A percentile compares a stretch with the other conserved stretches of the same genome.
Evolutionary conservation across 2,888 invertebrate species (phyloP).

Genomic region (Synanthedon vespiformis): DNA sequence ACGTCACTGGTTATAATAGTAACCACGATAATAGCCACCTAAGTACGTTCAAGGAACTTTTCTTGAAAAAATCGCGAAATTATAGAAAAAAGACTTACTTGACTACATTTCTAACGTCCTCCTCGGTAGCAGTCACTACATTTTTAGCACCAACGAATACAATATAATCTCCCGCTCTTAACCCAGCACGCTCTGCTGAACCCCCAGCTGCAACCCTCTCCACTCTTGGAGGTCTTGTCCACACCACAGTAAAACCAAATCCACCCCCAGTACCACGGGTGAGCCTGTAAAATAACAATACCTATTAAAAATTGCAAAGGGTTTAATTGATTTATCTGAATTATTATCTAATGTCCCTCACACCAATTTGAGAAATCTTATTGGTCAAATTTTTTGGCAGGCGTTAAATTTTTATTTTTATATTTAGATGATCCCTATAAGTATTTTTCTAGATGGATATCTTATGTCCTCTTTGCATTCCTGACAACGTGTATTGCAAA

Average conservation of each 20-base stretch:
- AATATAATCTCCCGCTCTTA: slow-evolving; percentile 86
- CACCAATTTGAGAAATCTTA: too few species aligned
- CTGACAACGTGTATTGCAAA: too few species aligned
- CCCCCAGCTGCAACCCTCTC: slow-evolving; percentile 85
- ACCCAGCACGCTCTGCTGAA: slow-evolving; percentile 85
- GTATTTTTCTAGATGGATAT: too few species aligned
- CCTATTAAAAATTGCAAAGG: too few species aligned
- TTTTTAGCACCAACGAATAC: slow-evolving; percentile 90
- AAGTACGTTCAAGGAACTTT: not conserved
- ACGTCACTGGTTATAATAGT: too few species aligned
- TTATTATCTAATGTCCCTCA: too few species aligned
- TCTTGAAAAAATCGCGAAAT: not conserved
- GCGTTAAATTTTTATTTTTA: too few species aligned
- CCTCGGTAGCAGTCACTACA: slow-evolving; percentile 83
- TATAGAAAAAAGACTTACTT: slow-evolving; percentile 66
- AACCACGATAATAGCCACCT: not conserved
- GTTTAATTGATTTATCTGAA: too few species aligned
- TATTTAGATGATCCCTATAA: too few species aligned
- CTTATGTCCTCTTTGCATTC: too few species aligned
- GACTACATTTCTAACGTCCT: slow-evolving; percentile 73
- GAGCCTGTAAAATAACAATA: slow-evolving; percentile 24
- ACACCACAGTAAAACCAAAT: slow-evolving; percentile 88
- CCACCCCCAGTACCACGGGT: slow-evolving; percentile 71
- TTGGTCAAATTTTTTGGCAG: too few species aligned
- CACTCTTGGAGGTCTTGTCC: slow-evolving; percentile 89